Evolutionary conservation across 2,888 invertebrate genomes (phyloP), one percentile per base, ranked within the genome.

Genomic region (Buathra laborator): DNA sequence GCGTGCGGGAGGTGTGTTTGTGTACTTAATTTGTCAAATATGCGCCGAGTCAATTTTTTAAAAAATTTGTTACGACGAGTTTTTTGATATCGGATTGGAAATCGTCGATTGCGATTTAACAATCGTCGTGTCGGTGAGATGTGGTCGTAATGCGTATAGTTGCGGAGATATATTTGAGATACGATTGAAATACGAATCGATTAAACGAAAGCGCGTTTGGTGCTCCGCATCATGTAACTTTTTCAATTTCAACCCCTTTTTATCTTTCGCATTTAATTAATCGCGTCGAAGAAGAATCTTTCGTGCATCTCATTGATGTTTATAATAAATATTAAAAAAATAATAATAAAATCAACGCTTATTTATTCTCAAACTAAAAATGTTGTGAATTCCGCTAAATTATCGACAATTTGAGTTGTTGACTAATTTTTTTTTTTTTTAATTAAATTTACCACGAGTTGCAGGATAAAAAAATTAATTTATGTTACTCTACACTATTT

Each of bases 191-290:
- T 48, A 37, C 46, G 46, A 14, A 48, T 48, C 46, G 46, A 48
- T 48, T 10, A 14, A 48, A 48, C 46, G 14, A 12, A 48, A 14
- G 24, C 24, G 64, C 46, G 29, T 68, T 43, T 9, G 44, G 56
- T 71, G 19, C 71, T 71, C 56, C 37, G 24, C 51, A 32, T n/a
- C 44, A 70, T 70, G 75, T 80, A 77, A 53, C 82, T 82, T 56
- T 68, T 80, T 86, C 81, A 82, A 68, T 86, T 79, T 86, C 70
- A 74, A 80, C 84, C 12, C 19, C 37, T 37, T 53, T 53, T 53
- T 56, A 19, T 56, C 56, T 24, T 0, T 2, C 10, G 56, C 24
- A 56, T 56, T 56, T 56, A 56, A 56, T 56, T 56, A 24, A 56
- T 56, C 24, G 24, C 24, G 24, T 56, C 10, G 19, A 24, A 24